Evolutionary conservation across 2,888 invertebrate genomes (phyloP).

Genomic region (Miltochrista miniata): DNA sequence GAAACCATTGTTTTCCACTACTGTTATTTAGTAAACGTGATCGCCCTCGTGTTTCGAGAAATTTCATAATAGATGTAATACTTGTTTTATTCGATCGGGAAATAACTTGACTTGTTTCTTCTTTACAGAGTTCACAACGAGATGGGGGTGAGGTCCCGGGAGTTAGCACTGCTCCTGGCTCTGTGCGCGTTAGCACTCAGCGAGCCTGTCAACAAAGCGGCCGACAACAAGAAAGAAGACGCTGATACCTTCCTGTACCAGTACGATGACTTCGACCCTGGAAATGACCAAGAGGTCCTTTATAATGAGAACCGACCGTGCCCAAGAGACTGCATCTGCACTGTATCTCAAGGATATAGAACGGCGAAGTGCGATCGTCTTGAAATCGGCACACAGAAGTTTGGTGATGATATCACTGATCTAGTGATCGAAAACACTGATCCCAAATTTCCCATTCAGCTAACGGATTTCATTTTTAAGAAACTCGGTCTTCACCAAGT

Average conservation of each 20-base stretch:
- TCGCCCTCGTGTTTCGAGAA: conserved; percentile 41
- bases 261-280: conserved; percentile 73
- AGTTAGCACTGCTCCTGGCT: conserved; percentile 78
- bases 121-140: conserved; percentile 78
- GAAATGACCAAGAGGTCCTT: conserved; percentile 76
- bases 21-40: conserved; percentile 55
- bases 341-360: conserved; percentile 83
- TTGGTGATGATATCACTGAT: conserved; percentile 86
- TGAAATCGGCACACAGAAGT: conserved; percentile 86
- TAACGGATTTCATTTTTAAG: conserved; percentile 85
- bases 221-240: conserved; percentile 59
- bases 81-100: conserved; percentile 7
- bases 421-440: conserved; percentile 86
- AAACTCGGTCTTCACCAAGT: conserved; percentile 86
- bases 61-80: conserved; percentile 55
- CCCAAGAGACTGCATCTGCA: conserved; percentile 86
- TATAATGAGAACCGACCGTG: conserved; percentile 81
- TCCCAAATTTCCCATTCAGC: conserved; percentile 80
- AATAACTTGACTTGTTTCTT: conserved; percentile 39
- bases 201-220: conserved; percentile 65
- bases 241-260: conserved; percentile 62
- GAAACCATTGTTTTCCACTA: conserved; percentile 54
- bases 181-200: conserved; percentile 69
- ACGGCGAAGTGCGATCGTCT: conserved; percentile 87
- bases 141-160: conserved; percentile 79